Base-by-base conservation (phyloP, 2,113 vertebrate species). In the Dinomys branickii region DNA sequence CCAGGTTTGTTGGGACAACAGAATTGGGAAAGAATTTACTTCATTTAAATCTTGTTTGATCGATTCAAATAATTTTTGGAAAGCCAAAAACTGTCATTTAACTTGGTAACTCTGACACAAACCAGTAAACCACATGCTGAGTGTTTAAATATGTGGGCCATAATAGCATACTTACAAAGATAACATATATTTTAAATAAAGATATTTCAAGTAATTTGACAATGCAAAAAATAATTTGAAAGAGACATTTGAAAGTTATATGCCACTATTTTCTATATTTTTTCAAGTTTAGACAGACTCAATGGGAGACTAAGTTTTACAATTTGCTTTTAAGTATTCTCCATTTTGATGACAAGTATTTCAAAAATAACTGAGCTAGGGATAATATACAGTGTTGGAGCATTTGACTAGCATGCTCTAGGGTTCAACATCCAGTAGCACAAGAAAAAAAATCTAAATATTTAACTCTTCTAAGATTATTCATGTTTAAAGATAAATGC, bases 1-100 rank as follows among this genome's bases (percentile, higher is more conserved):
- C 33, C 30, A 90, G 50, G 59, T 77, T 54, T 97, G 56, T 38
- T 63, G 30, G 33, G 41, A 52, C 4, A 94, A 89, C 4, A 94
- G 82, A 91, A 94, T 10, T 90, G n/a, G 59, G 19, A 86, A 8
- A 58, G 20, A 65, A 78, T 73, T 91, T 91, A 83, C 80, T 94
- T 95, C 56, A 85, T 56, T 86, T 94, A 83, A 24, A 88, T 77
- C 20, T 97, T 97, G 35, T 89, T 38, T 20, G 19, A 87, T 58
- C 65, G 89, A 83, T 67, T 73, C 81, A 91, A 93, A 61, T 58
- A 84, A 77, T 41, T 94, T 92, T 92, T n/a, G 78, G 24, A 90
- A 92, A 93, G 44, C 9, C n/a, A 90, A 20, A 94, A 75, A 77
- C 58, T 16, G 44, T 26, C 44, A 87, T 17, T 96, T 82, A 93